These are phyloP conservation scores for Drymodes brunneopygia DNA, from an alignment of 2,113 vertebrate genomes.

Conservation along the genomic window DNA sequence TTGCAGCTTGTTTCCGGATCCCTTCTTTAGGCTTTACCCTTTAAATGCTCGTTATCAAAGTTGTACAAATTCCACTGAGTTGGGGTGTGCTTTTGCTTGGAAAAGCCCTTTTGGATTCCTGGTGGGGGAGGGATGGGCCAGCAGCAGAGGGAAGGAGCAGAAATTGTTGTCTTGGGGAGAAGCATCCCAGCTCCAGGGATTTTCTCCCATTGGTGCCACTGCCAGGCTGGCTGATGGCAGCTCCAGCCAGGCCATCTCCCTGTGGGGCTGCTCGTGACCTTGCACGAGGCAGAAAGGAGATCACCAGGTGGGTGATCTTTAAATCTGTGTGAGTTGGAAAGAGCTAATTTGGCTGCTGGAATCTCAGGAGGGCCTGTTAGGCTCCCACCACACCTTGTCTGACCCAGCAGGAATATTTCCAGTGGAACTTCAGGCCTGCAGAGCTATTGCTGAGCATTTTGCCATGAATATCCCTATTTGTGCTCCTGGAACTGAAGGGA, in stretches of 20 bases:
- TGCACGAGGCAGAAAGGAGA: rapidly evolving
- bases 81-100: neutral
- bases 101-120: neutral
- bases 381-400: neutral
- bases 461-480: rapidly evolving
- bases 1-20: slow-evolving; percentile 19
- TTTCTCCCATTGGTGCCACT: neutral
- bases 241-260: rapidly evolving
- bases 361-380: rapidly evolving
- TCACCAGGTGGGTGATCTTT: neutral
- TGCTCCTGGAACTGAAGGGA: neutral
- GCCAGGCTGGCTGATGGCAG: neutral
- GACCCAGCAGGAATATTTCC: neutral
- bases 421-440: neutral
- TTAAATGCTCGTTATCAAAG: slow-evolving; percentile 53
- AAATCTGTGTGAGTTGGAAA: neutral
- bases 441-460: neutral
- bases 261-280: neutral
- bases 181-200: neutral
- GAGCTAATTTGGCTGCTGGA: neutral
- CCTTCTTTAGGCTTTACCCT: slow-evolving; percentile 48
- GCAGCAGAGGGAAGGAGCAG: neutral
- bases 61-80: neutral
- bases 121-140: neutral
- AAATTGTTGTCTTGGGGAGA: neutral